These are phyloP conservation scores for Enteromius viviparus DNA, from an alignment of 2,797 vertebrate genomes.

Conservation along the genomic window DNA sequence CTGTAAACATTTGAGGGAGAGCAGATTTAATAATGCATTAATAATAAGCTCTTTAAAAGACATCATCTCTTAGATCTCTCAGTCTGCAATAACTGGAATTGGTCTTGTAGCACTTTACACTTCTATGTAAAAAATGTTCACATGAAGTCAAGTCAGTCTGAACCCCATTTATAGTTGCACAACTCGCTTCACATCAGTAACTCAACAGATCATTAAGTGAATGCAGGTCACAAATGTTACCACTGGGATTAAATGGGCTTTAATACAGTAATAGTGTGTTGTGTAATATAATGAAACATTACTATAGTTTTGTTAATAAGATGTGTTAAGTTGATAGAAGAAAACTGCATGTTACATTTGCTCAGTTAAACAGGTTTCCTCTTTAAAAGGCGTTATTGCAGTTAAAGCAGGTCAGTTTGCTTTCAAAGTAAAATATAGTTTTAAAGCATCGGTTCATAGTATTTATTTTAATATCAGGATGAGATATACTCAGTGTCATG, in stretches of 20 bases:
- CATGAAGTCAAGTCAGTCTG: not conserved
- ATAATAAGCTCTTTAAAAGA: not conserved
- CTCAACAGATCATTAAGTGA: not conserved
- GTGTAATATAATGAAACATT: not conserved
- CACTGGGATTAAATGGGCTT: not conserved
- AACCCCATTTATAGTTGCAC: not conserved
- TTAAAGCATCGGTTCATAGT: not conserved
- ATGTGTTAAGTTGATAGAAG: not conserved
- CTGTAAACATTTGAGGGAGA: not conserved
- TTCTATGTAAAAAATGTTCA: not conserved
- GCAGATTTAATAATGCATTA: conserved; percentile 5
- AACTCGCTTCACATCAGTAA: not conserved
- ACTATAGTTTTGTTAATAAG: not conserved
- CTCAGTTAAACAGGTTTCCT: not conserved
- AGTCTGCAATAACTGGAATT: not conserved
- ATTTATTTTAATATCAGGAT: not conserved
- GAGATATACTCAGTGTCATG: not conserved
- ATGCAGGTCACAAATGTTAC: not conserved
- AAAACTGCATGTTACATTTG: not conserved
- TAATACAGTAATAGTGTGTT: not conserved
- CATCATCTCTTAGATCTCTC: not conserved
- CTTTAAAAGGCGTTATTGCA: not conserved
- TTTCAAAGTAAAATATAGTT: not conserved
- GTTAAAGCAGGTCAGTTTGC: not conserved
- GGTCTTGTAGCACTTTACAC: not conserved